Evolutionary conservation across 2,113 vertebrate genomes (phyloP).

Genomic region (Orientallactaga bullata): DNA sequence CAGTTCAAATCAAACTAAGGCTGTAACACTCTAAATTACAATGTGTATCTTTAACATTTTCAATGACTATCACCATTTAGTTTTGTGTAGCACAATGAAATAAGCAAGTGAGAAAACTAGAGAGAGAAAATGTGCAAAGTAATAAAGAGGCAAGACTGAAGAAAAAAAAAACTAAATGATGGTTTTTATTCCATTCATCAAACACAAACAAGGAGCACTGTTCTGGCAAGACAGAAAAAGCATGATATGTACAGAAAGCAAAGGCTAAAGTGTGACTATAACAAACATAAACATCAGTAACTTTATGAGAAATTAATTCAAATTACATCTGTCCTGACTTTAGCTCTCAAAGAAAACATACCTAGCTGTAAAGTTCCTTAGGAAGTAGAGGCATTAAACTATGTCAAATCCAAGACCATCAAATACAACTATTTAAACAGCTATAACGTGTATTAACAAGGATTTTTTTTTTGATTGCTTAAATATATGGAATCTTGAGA

Average conservation of each 20-base stretch:
- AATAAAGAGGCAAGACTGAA: slow-evolving; percentile 19
- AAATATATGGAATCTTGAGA: neutral
- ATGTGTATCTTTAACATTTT: slow-evolving; percentile 2
- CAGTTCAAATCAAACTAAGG: neutral
- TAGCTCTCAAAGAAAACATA: slow-evolving; percentile 31
- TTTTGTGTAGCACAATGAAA: slow-evolving; percentile 35
- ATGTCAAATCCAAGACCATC: slow-evolving; percentile 45
- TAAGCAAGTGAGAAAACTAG: slow-evolving; percentile 36
- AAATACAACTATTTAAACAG: slow-evolving; percentile 13
- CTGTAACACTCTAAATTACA: slow-evolving; percentile 18
- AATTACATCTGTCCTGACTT: slow-evolving; percentile 12
- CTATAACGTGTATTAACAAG: neutral
- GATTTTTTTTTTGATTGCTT: slow-evolving; percentile 22
- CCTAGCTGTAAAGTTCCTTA: slow-evolving; percentile 10
- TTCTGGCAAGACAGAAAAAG: slow-evolving; percentile 12
- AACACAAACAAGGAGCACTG: neutral
- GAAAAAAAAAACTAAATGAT: neutral
- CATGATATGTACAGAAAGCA: neutral
- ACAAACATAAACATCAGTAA: slow-evolving; percentile 20
- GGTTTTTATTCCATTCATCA: slow-evolving; percentile 4
- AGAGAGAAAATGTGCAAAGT: slow-evolving; percentile 22
- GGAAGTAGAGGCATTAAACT: slow-evolving; percentile 25
- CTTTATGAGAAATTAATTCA: slow-evolving; percentile 44
- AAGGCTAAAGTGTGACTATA: neutral
- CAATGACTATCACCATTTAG: slow-evolving; percentile 28